phyloP scores from a whole-genome alignment of 2,113 vertebrate species.

The Dolichotis patagonum region DNA sequence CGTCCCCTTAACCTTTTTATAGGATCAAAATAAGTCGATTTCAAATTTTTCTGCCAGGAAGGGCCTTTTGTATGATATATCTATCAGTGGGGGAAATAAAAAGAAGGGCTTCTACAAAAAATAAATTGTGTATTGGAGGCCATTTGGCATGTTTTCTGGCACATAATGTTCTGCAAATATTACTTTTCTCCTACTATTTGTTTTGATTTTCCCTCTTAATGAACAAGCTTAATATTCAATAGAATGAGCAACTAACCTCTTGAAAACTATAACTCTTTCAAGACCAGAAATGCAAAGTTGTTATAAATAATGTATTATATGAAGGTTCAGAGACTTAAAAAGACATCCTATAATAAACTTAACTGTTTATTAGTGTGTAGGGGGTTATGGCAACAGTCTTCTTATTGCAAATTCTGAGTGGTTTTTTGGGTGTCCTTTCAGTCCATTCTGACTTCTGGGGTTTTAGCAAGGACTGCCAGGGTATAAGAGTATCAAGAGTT shows the following conservation, averaged over 20 bases:
- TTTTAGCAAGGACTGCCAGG: neutral
- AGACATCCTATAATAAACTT: neutral
- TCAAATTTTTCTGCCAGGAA: slow-evolving; percentile 62
- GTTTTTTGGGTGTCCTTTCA: neutral
- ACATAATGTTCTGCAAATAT: neutral
- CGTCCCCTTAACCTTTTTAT: slow-evolving; percentile 60
- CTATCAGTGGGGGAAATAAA: slow-evolving; percentile 12
- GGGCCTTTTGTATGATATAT: neutral
- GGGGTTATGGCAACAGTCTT: neutral
- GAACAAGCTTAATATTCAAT: slow-evolving; percentile 28
- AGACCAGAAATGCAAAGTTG: slow-evolving; percentile 18
- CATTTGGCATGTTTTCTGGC: neutral
- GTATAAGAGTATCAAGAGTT: neutral
- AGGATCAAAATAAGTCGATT: slow-evolving; percentile 64
- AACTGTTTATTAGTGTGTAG: neutral
- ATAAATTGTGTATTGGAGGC: neutral
- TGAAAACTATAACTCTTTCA: slow-evolving; percentile 55
- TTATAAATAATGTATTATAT: slow-evolving; percentile 36
- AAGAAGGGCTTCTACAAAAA: slow-evolving; percentile 10
- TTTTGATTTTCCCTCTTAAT: neutral
- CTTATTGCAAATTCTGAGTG: neutral
- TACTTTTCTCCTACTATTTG: neutral
- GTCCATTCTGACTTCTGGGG: neutral
- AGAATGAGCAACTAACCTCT: slow-evolving; percentile 28
- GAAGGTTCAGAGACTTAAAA: neutral